Base-by-base conservation (phyloP, 37 sponge, comb jelly and placozoan genomes). In the Halichondria panicea region DNA sequence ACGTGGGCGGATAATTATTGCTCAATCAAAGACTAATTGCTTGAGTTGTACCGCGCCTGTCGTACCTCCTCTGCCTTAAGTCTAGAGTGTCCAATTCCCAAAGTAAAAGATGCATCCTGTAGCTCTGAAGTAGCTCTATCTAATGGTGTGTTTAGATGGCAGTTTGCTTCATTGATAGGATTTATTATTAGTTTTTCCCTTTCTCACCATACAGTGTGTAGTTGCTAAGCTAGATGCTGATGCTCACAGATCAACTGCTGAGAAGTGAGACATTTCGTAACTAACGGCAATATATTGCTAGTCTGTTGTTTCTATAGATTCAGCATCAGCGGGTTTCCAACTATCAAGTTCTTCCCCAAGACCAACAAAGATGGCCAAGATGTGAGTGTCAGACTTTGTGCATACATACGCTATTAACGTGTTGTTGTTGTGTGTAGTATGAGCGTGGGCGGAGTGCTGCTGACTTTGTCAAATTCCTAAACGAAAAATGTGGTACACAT, bases 181-280 rank as follows among this genome's bases (percentile, higher is more conserved):
- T 24, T 12, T 19, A 27, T 24, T 7, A 8, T 59, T 8, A 59
- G 8, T 36, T 7, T 21, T n/a, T 54, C 5, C 37, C 55, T 5
- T 68, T 24, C 1, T 41, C 33, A 54, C n/a, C n/a, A n/a, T 43
- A 59, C 59, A 91, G 87, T 91, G 92, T 86, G 94, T 97, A 22
- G 92, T 97, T 22, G 97, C 97, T 35, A 85, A 88, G 45, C 43
- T 97, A 28, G 97, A 97, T 83, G 97, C 97, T 81, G 97, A 97
- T 82, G 87, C 85, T 15, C 81, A 94, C 70, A 91, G 84, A 43
- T 80, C 78, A 13, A 32, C 93, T 5, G 94, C 74, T 41, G 39
- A 55, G 62, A 84, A 65, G 96, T 95, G 42, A 70, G 69, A 67
- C 27, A 22, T 19, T 2, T 19, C 35, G 32, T 33, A 28, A 63